Base-by-base conservation (phyloP, 2,797 vertebrate species). In the Craterocephalus amniculus region DNA sequence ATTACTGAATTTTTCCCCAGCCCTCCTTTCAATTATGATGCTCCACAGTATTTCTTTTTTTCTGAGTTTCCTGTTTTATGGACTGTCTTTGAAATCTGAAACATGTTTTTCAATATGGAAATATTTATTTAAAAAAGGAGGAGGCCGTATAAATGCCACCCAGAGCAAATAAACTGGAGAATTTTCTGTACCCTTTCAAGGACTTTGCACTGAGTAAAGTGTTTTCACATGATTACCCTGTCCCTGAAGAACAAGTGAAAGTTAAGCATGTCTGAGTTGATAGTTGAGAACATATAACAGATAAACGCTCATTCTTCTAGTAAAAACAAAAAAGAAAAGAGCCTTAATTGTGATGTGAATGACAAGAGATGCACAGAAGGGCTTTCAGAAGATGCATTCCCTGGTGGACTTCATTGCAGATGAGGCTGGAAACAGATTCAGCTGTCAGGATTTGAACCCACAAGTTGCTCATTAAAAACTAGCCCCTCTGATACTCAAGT, bases 391-490 rank as follows among this genome's bases (percentile, higher is more conserved):
- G 16, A 24, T 43, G 29, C 40, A 27, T 80, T 16, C 49, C 14
- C 10, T n/a, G 13, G 63, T 63, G 60, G 54, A 64, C 55, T 60
- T 34, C 32, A 9, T 36, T 31, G 26, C 56, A 72, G 35, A 64
- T 7, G 3, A 71, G 29, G 29, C 43, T 51, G 12, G 56, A 79
- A 72, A 74, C 67, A 35, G 65, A 88, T 82, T 72, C 61, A 66
- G 76, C 76, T 74, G 76, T 87, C 80, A 84, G 36, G 49, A 78
- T 43, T 29, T 38, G 27, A 81, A 51, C 74, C 58, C 62, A 76
- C 65, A 64, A 69, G 79, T 76, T 2, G 27, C 73, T 86, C 83
- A 86, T 84, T 87, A 86, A 83, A 87, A 77, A 79, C 64, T 27
- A 59, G 76, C 70, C 54, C 49, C 52, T 16, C 59, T 72, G 83